Conservation (phyloP, 2,113 vertebrate species). For the Helogale parvula region DNA sequence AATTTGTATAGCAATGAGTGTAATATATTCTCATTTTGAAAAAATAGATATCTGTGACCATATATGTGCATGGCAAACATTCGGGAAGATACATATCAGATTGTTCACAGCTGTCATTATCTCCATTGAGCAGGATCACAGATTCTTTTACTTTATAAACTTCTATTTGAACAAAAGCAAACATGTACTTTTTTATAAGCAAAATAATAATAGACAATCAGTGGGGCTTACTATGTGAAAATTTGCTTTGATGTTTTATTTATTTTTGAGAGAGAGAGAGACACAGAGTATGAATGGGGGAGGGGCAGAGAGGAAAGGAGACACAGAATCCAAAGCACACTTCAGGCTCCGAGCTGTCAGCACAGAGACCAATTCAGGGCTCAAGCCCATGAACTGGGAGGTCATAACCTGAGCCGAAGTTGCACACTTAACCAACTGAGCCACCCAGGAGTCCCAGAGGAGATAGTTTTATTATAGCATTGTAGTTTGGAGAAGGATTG, state of each 20-base stretch:
- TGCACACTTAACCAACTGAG: no score
- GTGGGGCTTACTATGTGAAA: not conserved
- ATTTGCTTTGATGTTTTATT: not conserved
- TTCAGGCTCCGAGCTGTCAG: no score
- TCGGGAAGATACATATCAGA: not conserved
- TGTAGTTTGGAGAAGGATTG: slow-evolving; percentile 37
- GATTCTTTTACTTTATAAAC: slow-evolving; percentile 10
- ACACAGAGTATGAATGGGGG: no score
- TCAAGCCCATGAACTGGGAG: no score
- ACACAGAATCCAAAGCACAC: no score
- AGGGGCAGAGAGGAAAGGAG: no score
- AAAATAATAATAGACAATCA: not conserved
- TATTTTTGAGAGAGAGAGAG: no score
- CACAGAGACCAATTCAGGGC: no score
- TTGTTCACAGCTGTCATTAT: not conserved
- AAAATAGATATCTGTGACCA: not conserved
- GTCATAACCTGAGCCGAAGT: no score
- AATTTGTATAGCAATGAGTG: not conserved
- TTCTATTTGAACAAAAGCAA: slow-evolving; percentile 8
- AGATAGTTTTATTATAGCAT: slow-evolving; percentile 35
- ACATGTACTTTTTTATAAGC: not conserved
- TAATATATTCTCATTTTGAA: not conserved
- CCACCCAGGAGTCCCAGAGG: not conserved
- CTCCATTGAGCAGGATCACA: not conserved
- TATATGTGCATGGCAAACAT: not conserved